Conservation (phyloP, 1,140 invertebrate species). For the Anagrus nilaparvatae region DNA sequence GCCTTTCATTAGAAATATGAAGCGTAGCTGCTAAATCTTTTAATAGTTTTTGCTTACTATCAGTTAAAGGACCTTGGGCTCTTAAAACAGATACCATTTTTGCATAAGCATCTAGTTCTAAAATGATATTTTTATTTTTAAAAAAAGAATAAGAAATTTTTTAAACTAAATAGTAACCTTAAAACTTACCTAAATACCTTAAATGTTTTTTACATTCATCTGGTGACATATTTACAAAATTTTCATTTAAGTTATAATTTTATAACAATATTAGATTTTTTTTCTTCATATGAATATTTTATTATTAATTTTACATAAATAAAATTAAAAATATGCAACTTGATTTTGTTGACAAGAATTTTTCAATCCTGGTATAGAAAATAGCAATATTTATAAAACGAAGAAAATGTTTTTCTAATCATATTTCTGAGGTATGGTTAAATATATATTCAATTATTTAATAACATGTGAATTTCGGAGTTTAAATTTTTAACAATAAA, state of each 20-base stretch:
- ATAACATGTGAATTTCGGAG: too few species aligned
- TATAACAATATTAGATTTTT: too few species aligned
- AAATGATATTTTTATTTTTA: conserved; percentile 1
- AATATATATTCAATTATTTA: too few species aligned
- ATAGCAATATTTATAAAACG: too few species aligned
- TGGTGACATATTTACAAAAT: conserved; percentile 51
- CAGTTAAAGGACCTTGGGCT: conserved; percentile 79
- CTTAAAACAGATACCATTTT: conserved; percentile 78
- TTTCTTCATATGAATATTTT: too few species aligned
- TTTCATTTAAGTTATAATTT: conserved; percentile 1
- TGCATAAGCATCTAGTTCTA: conserved; percentile 86
- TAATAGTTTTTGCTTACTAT: conserved; percentile 73
- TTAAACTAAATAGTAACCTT: conserved; percentile 9
- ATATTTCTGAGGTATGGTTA: too few species aligned
- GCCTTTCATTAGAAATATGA: conserved; percentile 80
- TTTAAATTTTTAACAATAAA: too few species aligned
- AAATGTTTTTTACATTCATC: conserved; percentile 81
- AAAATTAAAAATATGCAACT: too few species aligned
- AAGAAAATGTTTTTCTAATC: conserved; percentile 1
- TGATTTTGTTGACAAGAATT: too few species aligned
- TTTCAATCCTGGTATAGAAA: too few species aligned
- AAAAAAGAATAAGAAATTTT: conserved; percentile 4
- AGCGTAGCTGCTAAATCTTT: conserved; percentile 70
- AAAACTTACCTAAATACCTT: conserved; percentile 66
- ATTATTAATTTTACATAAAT: too few species aligned